Conservation (phyloP, 1,140 invertebrate species). For the Cotesia chilonis region DNA sequence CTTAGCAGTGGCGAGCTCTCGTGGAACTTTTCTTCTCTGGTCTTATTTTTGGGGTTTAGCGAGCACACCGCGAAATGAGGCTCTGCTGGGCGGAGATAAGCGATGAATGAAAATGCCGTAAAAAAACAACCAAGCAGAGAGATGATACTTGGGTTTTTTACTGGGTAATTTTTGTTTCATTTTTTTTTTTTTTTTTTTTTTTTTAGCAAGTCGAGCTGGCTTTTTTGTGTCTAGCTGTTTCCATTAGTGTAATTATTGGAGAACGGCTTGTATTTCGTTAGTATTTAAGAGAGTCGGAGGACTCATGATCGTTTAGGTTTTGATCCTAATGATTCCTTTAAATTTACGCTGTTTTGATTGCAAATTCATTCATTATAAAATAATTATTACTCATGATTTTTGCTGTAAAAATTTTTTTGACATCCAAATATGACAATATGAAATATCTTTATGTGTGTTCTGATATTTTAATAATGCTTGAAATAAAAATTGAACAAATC, state of each 20-base stretch:
- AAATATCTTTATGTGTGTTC: no score
- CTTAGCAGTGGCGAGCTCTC: conserved; percentile 24
- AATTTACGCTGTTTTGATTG: no score
- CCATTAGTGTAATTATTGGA: conserved; percentile 65
- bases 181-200: not conserved
- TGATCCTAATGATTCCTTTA: no score
- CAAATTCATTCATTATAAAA: no score
- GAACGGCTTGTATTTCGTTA: conserved; percentile 57
- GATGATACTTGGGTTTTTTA: not conserved
- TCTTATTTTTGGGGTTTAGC: conserved; percentile 49
- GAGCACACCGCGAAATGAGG: no score
- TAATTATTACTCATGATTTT: no score
- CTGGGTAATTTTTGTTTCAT: not conserved
- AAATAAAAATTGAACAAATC: no score
- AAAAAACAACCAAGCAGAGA: not conserved
- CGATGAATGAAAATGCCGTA: not conserved
- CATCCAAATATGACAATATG: no score
- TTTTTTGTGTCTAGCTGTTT: conserved; percentile 47
- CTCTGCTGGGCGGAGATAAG: no score
- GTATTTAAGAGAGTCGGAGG: conserved; percentile 47
- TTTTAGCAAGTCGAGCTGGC: conserved; percentile 24
- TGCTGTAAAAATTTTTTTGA: no score
- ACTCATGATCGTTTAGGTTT: conserved; percentile 21
- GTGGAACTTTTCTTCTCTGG: no score
- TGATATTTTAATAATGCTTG: no score